Evolutionary conservation across 2,113 vertebrate genomes (phyloP).

Genomic region (Rhinogobius similis): DNA sequence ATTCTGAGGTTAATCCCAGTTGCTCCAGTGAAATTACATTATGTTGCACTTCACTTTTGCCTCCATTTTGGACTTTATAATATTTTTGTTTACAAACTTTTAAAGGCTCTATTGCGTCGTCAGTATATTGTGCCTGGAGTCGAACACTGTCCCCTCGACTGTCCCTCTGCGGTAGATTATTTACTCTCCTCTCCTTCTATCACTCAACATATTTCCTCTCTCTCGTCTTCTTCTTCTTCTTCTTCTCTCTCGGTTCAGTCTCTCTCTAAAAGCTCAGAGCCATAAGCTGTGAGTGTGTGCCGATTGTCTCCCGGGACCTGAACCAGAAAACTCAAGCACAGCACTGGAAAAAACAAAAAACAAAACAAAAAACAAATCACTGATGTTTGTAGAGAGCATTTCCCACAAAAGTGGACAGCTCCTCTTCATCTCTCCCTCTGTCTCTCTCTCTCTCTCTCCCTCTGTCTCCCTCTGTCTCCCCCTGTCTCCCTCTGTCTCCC

Average conservation of each 20-base stretch:
- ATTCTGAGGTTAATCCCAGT: too few species aligned
- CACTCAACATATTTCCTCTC: background rate
- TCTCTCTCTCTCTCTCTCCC: background rate
- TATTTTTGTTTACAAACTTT: too few species aligned
- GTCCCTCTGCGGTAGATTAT: background rate
- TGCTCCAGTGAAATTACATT: too few species aligned
- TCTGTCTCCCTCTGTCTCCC: too few species aligned
- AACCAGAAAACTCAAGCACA: constrained; percentile 6
- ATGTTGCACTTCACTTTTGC: too few species aligned
- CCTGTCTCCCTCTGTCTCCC: background rate
- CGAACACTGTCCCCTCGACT: too few species aligned
- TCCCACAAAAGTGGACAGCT: constrained; percentile 1
- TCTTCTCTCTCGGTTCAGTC: background rate
- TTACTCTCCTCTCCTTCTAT: background rate
- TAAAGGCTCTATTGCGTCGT: too few species aligned
- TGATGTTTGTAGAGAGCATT: constrained; percentile 4
- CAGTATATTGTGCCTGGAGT: too few species aligned
- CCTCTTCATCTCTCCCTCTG: background rate
- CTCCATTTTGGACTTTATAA: too few species aligned
- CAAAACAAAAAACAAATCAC: background rate
- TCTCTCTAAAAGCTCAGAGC: background rate
- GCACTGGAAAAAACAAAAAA: background rate
- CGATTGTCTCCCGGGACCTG: background rate
- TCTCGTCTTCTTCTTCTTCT: background rate
- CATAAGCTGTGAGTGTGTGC: background rate